A percentile compares a stretch with the other conserved stretches of the same genome.
These are phyloP conservation scores for Myotis lucifugus DNA, from an alignment of 2,113 vertebrate genomes.

Conservation along the genomic window DNA sequence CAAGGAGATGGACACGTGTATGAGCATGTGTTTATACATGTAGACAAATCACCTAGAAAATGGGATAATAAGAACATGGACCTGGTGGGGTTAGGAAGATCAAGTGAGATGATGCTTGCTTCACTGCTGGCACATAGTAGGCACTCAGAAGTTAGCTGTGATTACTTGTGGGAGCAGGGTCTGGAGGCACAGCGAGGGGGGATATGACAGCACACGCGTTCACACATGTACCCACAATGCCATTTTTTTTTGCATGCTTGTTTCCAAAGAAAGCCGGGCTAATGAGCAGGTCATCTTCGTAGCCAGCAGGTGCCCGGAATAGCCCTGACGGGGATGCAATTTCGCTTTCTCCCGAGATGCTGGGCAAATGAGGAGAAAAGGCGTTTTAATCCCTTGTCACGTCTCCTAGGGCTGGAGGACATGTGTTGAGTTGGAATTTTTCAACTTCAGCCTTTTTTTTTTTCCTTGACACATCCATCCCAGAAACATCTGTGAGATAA, in stretches of 20 bases:
- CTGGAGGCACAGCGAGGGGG: neutral
- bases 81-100: neutral
- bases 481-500: conserved; percentile 81
- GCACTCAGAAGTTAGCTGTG: neutral
- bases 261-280: conserved; percentile 18
- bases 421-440: conserved; percentile 80
- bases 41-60: neutral
- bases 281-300: neutral
- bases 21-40: neutral
- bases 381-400: conserved; percentile 70
- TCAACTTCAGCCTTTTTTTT: conserved; percentile 68
- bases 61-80: neutral
- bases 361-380: conserved; percentile 64
- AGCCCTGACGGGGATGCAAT: neutral
- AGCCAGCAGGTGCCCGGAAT: conserved; percentile 50
- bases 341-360: conserved; percentile 49
- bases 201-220: fast-evolving
- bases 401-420: conserved; percentile 71
- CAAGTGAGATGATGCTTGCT: neutral
- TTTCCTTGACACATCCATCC: conserved; percentile 74
- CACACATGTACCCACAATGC: neutral
- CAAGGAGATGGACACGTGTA: fast-evolving
- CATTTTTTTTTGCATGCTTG: neutral
- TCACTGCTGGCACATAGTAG: neutral
- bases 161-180: neutral